Conservation (phyloP, 2,888 invertebrate species). For the Sinelater perroti region DNA sequence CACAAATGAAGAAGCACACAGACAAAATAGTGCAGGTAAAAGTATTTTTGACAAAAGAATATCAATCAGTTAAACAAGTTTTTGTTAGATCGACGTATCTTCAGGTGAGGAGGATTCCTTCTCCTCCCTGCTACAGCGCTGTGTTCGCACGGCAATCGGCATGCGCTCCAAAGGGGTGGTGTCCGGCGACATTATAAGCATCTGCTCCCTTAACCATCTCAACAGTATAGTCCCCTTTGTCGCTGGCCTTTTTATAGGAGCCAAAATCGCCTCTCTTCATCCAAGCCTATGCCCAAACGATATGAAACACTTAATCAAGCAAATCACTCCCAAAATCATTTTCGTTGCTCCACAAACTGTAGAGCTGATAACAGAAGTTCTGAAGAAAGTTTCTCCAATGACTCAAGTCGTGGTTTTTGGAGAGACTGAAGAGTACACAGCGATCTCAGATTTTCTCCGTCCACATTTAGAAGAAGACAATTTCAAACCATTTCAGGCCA, state of each 20-base stretch:
- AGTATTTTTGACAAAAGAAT: no score
- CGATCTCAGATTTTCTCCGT: slow-evolving; percentile 19
- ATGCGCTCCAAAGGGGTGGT: slow-evolving; percentile 53
- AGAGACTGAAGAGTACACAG: slow-evolving; percentile 26
- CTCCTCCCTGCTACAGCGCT: slow-evolving; percentile 45
- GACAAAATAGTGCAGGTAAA: slow-evolving; percentile 48
- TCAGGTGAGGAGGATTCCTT: slow-evolving; percentile 53
- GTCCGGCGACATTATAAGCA: slow-evolving; percentile 60
- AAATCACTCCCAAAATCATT: slow-evolving; percentile 35
- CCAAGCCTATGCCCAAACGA: slow-evolving; percentile 45
- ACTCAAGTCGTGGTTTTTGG: slow-evolving; percentile 28
- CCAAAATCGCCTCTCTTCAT: slow-evolving; percentile 49
- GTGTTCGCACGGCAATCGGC: slow-evolving; percentile 10
- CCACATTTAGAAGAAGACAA: slow-evolving; percentile 28
- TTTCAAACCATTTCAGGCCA: slow-evolving; percentile 35
- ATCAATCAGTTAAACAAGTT: no score
- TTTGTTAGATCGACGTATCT: slow-evolving; percentile 25
- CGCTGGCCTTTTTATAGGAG: slow-evolving; percentile 61
- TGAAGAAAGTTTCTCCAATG: background rate
- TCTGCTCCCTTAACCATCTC: slow-evolving; percentile 62
- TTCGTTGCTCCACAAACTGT: slow-evolving; percentile 16
- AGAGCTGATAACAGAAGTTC: slow-evolving; percentile 9
- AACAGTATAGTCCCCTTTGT: slow-evolving; percentile 61
- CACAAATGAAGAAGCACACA: slow-evolving; percentile 43
- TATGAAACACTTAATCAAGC: slow-evolving; percentile 43